Conservation (phyloP, 2,888 invertebrate species). For the Amorpha juglandis region DNA sequence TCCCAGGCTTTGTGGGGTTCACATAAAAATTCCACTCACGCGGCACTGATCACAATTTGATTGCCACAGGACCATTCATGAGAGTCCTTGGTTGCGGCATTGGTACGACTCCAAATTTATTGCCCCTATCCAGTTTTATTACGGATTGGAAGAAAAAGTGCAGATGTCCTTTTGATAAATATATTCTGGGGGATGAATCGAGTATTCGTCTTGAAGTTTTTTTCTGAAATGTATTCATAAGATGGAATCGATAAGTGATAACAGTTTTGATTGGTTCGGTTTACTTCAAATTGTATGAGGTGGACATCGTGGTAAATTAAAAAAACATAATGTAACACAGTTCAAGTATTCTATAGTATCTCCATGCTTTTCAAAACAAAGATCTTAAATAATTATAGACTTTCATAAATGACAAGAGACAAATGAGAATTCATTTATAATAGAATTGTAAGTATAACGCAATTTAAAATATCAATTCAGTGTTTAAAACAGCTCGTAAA, state of each 20-base stretch:
- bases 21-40: conserved; percentile 73
- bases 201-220: conserved; percentile 4
- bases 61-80: conserved; percentile 55
- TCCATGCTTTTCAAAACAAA: no score
- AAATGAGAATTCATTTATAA: no score
- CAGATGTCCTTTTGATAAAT: conserved; percentile 60
- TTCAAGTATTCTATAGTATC: no score
- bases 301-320: no score
- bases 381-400: no score
- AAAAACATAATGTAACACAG: no score
- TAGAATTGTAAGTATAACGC: no score
- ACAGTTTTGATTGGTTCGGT: conserved; percentile 6
- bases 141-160: conserved; percentile 72
- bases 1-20: conserved; percentile 63
- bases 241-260: conserved; percentile 31
- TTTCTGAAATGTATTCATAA: conserved; percentile 30
- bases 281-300: conserved; percentile 19
- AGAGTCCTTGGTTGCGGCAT: conserved; percentile 51
- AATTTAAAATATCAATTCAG: neutral
- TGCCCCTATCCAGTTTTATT: conserved; percentile 73
- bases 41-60: conserved; percentile 77
- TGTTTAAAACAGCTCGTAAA: neutral
- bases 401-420: no score
- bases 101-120: conserved; percentile 68
- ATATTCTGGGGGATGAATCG: conserved; percentile 17